Evolutionary conservation across 2,113 vertebrate species (phyloP).

Genomic region (Gavialis gangeticus): DNA sequence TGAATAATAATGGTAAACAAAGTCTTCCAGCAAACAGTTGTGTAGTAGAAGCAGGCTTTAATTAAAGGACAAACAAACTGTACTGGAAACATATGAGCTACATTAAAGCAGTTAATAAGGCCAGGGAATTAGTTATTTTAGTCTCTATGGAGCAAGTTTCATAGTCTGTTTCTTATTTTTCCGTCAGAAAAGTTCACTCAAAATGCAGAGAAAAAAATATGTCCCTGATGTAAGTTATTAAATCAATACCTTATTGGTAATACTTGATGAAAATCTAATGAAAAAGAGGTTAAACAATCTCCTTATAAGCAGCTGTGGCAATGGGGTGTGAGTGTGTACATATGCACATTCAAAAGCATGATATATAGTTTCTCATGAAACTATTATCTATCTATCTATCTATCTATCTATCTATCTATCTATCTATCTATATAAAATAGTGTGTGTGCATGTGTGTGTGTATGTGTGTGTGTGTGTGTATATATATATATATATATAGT

Average conservation of each 20-base stretch:
- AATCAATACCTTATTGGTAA: not conserved
- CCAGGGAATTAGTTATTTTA: slow-evolving; percentile 1
- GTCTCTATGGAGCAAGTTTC: not conserved
- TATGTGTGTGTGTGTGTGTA: too few relatives aligned
- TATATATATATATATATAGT: too few relatives aligned
- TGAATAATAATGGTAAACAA: not conserved
- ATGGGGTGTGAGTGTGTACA: fast-evolving
- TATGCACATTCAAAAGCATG: not conserved
- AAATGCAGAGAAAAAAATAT: not conserved
- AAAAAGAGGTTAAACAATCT: not conserved
- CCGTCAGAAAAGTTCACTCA: not conserved
- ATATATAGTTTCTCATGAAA: not conserved
- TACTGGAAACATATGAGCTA: slow-evolving; percentile 6
- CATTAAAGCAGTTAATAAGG: not conserved
- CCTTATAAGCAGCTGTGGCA: not conserved
- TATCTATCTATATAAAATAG: too few relatives aligned
- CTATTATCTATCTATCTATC: too few relatives aligned
- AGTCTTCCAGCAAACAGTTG: slow-evolving; percentile 19
- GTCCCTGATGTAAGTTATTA: not conserved
- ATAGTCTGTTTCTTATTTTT: slow-evolving; percentile 14
- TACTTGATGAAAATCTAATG: not conserved
- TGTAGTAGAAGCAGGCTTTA: slow-evolving; percentile 10
- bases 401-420: too few relatives aligned
- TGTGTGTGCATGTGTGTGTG: too few relatives aligned
- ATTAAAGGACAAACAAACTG: slow-evolving; percentile 25